A percentile compares a stretch with the other conserved stretches of the same genome.
phyloP scores from a whole-genome alignment of 53 echinoderm and acorn worm species.

The Echinarachnius parma region DNA sequence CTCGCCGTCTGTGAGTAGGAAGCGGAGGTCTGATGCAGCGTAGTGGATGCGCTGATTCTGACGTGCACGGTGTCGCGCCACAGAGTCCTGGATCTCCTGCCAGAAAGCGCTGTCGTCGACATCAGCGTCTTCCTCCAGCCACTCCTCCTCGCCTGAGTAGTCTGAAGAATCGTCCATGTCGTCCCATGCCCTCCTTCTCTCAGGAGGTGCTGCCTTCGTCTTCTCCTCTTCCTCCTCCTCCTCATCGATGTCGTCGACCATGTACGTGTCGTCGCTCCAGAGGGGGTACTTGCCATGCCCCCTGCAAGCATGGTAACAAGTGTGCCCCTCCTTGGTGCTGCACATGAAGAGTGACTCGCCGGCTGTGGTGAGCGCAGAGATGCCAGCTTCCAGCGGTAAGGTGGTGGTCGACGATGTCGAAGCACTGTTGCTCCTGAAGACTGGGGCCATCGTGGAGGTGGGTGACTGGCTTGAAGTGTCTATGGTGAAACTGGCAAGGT shows the following conservation, averaged over 20 bases:
- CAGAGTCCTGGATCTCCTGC: slow-evolving; percentile 32
- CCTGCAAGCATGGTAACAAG: slow-evolving; percentile 32
- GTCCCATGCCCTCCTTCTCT: neutral
- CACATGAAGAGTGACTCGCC: slow-evolving; percentile 46
- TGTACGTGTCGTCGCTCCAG: slow-evolving; percentile 37
- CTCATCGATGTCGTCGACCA: slow-evolving; percentile 15
- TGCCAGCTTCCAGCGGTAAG: neutral
- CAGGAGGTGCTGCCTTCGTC: too few relatives aligned
- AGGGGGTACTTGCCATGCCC: slow-evolving; percentile 34
- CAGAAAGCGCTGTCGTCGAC: slow-evolving; percentile 9
- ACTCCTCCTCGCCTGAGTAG: slow-evolving; percentile 19
- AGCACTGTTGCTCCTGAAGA: neutral
- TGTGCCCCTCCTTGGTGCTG: slow-evolving; percentile 32
- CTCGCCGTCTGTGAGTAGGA: slow-evolving; percentile 3
- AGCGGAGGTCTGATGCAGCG: slow-evolving; percentile 21
- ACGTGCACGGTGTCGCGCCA: neutral
- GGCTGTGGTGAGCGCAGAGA: slow-evolving; percentile 13
- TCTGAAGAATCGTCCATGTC: neutral
- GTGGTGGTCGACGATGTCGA: neutral
- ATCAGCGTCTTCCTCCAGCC: neutral
- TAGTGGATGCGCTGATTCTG: slow-evolving; percentile 1
- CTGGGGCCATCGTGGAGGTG: slow-evolving; percentile 13
- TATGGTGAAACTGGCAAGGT: too few relatives aligned
- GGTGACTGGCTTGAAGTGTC: too few relatives aligned
- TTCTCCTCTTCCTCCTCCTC: slow-evolving; percentile 1